Evolutionary conservation across 1,140 invertebrate genomes (phyloP).

Genomic region (Bicyclus anynana): DNA sequence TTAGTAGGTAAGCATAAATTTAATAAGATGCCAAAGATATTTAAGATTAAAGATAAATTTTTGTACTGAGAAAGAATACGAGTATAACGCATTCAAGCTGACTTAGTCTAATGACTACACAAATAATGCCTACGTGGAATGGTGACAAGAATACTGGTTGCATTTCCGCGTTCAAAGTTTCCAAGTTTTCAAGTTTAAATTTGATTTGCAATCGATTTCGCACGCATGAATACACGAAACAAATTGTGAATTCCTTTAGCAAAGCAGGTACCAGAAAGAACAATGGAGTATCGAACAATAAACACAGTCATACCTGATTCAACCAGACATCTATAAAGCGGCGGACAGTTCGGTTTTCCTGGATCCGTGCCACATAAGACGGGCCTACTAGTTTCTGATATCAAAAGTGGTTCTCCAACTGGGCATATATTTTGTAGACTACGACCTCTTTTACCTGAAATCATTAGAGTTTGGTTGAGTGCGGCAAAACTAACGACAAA

Average conservation of each 20-base stretch:
- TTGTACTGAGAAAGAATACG: too few relatives aligned
- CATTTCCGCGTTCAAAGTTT: too few relatives aligned
- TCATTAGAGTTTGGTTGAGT: neutral
- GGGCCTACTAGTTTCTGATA: slow-evolving; percentile 85
- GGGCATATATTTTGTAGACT: slow-evolving; percentile 87
- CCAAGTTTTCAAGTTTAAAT: too few relatives aligned
- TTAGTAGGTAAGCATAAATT: too few relatives aligned
- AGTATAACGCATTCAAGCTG: too few relatives aligned
- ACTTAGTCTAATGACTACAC: too few relatives aligned
- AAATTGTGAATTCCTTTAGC: neutral
- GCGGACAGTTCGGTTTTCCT: slow-evolving; percentile 89
- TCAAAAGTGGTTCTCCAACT: slow-evolving; percentile 86
- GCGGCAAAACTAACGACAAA: neutral
- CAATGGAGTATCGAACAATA: slow-evolving; percentile 19
- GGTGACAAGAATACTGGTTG: too few relatives aligned
- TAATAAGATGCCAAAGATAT: too few relatives aligned
- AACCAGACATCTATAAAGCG: slow-evolving; percentile 87
- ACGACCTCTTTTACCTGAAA: slow-evolving; percentile 81
- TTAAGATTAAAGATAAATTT: too few relatives aligned
- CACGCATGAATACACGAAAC: too few relatives aligned
- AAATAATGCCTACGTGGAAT: too few relatives aligned
- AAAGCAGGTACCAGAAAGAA: slow-evolving; percentile 5
- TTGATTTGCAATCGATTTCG: too few relatives aligned
- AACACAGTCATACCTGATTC: slow-evolving; percentile 77
- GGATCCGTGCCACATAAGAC: slow-evolving; percentile 89